A percentile compares a stretch with the other conserved stretches of the same genome.
phyloP scores from a whole-genome alignment of 2,113 vertebrate genomes.

The Agelaius tricolor region DNA sequence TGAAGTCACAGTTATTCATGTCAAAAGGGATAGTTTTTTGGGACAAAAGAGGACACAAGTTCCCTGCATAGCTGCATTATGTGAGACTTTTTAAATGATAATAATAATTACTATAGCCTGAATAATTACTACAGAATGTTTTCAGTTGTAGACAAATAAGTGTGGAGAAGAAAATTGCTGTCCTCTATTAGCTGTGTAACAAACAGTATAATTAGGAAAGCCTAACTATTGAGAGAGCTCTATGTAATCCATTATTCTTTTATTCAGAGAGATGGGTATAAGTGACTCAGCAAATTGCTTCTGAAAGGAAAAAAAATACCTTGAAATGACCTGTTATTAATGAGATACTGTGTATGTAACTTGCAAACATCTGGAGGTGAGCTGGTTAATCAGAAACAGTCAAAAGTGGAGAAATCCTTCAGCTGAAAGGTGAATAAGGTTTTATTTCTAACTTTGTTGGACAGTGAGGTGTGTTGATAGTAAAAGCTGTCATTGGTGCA shows the following conservation, averaged over 20 bases:
- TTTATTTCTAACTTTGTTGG: background rate
- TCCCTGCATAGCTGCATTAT: background rate
- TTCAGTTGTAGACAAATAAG: background rate
- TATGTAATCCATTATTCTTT: background rate
- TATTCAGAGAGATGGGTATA: background rate
- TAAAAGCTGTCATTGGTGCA: background rate
- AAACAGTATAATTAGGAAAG: background rate
- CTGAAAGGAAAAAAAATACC: background rate
- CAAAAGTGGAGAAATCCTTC: background rate
- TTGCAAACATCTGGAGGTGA: background rate
- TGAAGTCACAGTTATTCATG: background rate
- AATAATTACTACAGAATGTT: background rate
- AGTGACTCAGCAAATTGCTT: constrained; percentile 11
- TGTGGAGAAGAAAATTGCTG: background rate
- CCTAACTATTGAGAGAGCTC: background rate
- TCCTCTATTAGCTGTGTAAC: background rate
- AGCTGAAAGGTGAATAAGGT: background rate
- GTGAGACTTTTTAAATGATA: background rate
- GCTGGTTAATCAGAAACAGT: constrained; percentile 24
- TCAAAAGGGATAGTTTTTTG: background rate
- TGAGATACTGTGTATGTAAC: background rate
- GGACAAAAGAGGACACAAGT: background rate
- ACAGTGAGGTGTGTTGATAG: background rate
- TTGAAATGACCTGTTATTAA: background rate
- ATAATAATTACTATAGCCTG: background rate